These are phyloP conservation scores for Loxodonta africana DNA, from an alignment of 2,113 vertebrate species.

Conservation along the genomic window DNA sequence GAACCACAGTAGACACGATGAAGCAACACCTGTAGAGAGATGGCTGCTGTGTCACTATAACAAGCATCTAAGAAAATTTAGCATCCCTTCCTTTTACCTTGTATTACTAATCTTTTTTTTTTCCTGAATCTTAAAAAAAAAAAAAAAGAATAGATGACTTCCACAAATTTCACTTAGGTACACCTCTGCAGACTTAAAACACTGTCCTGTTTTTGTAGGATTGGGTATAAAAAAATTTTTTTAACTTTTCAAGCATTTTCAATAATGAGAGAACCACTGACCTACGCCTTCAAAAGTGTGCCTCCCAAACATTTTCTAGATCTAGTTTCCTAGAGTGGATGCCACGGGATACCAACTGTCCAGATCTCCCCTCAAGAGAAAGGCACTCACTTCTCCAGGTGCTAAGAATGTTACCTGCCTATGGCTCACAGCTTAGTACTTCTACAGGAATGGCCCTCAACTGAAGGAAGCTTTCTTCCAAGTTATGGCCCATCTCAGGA, in stretches of 20 bases:
- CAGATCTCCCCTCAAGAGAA: too few species aligned
- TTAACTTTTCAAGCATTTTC: neutral
- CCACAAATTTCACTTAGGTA: neutral
- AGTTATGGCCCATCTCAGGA: neutral
- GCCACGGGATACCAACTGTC: neutral
- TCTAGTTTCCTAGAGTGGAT: neutral
- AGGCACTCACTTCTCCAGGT: neutral
- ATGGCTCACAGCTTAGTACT: neutral
- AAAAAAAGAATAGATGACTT: neutral
- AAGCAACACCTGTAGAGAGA: neutral
- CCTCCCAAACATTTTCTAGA: neutral
- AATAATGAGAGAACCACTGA: neutral
- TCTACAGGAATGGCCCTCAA: neutral
- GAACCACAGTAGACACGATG: neutral
- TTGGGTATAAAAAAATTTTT: too few species aligned
- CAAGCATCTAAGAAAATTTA: neutral
- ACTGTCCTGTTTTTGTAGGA: neutral
- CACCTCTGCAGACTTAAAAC: neutral
- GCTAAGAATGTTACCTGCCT: neutral
- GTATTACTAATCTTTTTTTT: neutral
- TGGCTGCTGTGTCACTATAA: neutral
- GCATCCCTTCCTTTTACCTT: neutral
- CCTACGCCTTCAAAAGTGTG: neutral
- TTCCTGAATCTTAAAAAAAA: neutral
- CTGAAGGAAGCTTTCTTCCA: neutral